A percentile compares a stretch with the other conserved stretches of the same genome.
Conservation (phyloP, 2,888 invertebrate genomes). For the Koerneria pararmatus region DNA sequence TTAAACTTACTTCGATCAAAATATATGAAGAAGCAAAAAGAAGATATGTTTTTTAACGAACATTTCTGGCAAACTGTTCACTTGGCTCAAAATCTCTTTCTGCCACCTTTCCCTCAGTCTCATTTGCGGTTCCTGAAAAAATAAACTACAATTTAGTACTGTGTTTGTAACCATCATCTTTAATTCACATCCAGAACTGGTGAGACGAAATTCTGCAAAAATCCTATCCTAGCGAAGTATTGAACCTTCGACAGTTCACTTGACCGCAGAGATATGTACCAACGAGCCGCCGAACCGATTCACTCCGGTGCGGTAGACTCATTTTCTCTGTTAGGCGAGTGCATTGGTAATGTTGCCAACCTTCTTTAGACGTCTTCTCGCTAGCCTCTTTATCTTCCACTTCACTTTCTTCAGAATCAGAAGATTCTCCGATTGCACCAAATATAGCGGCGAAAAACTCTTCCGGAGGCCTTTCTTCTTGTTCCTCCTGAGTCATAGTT, state of each 20-base stretch:
- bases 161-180: too few species aligned
- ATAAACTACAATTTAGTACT: too few species aligned
- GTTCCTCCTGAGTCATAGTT: too few species aligned
- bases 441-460: conserved; percentile 18
- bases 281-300: neutral
- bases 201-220: neutral
- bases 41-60: too few species aligned
- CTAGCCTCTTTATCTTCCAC: conserved; percentile 29
- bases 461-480: conserved; percentile 10
- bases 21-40: too few species aligned
- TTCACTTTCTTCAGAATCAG: conserved; percentile 20
- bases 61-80: neutral
- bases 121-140: too few species aligned
- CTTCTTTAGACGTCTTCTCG: conserved; percentile 17
- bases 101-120: neutral
- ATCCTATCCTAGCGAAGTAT: too few species aligned
- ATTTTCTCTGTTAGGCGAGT: conserved; percentile 11
- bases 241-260: too few species aligned
- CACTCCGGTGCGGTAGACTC: neutral
- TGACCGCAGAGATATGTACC: too few species aligned
- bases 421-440: conserved; percentile 1
- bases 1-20: too few species aligned
- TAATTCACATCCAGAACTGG: neutral
- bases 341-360: neutral
- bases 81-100: neutral